These are phyloP conservation scores for Muscicapa adusta DNA, from an alignment of 2,113 vertebrate species.

Conservation along the genomic window DNA sequence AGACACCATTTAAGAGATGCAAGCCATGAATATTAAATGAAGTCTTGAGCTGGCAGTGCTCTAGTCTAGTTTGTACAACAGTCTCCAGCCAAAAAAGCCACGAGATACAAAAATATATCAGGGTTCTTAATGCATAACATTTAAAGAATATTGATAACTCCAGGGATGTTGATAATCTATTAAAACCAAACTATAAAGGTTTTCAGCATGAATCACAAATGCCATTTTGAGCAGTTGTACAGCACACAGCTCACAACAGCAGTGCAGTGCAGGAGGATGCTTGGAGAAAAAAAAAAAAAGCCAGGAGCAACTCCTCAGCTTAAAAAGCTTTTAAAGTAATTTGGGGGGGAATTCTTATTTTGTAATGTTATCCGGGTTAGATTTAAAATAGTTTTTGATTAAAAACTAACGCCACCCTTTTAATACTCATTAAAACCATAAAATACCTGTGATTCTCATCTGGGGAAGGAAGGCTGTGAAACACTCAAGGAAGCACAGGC, in stretches of 20 bases:
- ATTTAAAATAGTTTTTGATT: neutral
- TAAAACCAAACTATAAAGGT: neutral
- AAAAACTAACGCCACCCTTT: neutral
- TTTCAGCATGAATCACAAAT: neutral
- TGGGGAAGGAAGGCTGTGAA: constrained; percentile 17
- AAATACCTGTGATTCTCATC: neutral
- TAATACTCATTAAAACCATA: neutral
- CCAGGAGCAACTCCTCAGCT: neutral
- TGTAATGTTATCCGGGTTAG: neutral
- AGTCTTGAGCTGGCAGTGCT: neutral
- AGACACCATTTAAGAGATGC: neutral
- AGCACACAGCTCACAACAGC: neutral
- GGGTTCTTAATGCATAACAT: neutral
- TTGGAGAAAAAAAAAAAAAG: neutral
- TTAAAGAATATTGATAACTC: neutral
- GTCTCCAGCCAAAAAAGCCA: neutral
- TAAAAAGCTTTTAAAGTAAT: neutral
- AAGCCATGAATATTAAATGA: neutral
- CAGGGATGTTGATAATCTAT: neutral
- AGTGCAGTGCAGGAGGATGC: neutral
- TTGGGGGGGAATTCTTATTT: neutral
- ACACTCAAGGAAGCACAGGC: neutral
- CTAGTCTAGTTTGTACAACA: neutral
- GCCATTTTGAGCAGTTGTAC: neutral
- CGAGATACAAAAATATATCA: neutral